Evolutionary conservation across 2,797 vertebrate genomes (phyloP), one percentile per base, ranked within the genome.

Genomic region (Pygocentrus nattereri): DNA sequence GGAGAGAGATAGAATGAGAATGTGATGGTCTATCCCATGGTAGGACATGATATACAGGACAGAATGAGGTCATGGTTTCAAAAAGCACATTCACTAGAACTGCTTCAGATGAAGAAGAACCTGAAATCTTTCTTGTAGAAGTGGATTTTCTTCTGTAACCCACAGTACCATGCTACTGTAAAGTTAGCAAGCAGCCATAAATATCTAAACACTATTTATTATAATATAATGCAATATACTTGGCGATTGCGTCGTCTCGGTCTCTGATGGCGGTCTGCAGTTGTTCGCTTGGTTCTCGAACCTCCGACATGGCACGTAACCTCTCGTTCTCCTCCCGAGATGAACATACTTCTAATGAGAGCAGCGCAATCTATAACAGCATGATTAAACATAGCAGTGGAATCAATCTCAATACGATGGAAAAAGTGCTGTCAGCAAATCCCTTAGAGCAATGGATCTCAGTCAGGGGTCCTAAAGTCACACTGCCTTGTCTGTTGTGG

Each of bases 251-350:
- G 27, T 99, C 97, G 0, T 99, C 98, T 83, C 98, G 87, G 93
- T 99, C 98, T 92, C 95, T 92, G 91, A 99, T 96, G 23, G 98
- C 98, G 64, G 95, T 98, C 92, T 97, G 94, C 79, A 99, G 95
- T 91, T 91, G 96, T 73, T 98, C 96, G 19, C 91, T 95, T 74
- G 94, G 95, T 78, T 97, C 97, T 87, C 88, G 93, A 67, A 97
- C 96, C 77, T 97, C 96, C 0, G 94, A 91, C 85, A 95, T 94
- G 1, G 90, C 90, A 90, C 95, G 94, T 75, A 97, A 93, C 59
- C 90, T 91, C 76, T 97, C 95, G 49, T 95, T 95, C 34, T 99
- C 98, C 86, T 98, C 97, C 87, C 92, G 95, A 61, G 98, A 91
- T 0, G 96, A 95, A 0, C 94, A 95, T 92, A 97, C 96, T 91